Percentiles rank a stretch among this genome's conserved stretches.
These are phyloP conservation scores for Dromiciops gliroides DNA, from an alignment of 2,113 vertebrate genomes.

Conservation along the genomic window DNA sequence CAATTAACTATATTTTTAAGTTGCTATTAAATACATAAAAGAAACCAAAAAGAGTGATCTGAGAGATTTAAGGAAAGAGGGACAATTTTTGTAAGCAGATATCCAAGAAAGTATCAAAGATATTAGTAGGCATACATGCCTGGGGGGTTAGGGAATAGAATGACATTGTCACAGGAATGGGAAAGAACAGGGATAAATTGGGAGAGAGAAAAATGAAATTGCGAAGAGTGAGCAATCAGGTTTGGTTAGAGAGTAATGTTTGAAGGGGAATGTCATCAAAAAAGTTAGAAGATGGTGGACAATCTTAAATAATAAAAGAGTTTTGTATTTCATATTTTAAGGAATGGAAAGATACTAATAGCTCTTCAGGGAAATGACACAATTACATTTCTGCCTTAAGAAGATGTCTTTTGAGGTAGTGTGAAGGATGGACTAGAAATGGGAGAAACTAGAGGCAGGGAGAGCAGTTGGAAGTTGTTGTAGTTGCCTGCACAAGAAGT, in stretches of 20 bases:
- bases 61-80: background rate
- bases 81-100: no score
- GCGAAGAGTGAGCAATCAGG: background rate
- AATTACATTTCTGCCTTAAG: background rate
- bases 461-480: background rate
- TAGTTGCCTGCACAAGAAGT: background rate
- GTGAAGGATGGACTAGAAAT: background rate
- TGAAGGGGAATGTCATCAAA: background rate
- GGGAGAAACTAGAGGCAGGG: background rate
- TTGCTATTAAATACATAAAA: background rate
- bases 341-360: background rate
- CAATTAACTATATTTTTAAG: background rate
- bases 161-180: background rate
- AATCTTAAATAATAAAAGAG: background rate
- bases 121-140: background rate
- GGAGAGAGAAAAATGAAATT: background rate
- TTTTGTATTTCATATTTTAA: background rate
- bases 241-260: background rate
- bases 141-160: background rate
- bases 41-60: background rate
- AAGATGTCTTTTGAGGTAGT: background rate
- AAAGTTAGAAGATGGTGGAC: background rate
- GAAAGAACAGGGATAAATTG: background rate
- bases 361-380: background rate
- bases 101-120: background rate